Evolutionary conservation across 2,113 vertebrate genomes (phyloP).

Genomic region (Sarotherodon lohbergeri): DNA sequence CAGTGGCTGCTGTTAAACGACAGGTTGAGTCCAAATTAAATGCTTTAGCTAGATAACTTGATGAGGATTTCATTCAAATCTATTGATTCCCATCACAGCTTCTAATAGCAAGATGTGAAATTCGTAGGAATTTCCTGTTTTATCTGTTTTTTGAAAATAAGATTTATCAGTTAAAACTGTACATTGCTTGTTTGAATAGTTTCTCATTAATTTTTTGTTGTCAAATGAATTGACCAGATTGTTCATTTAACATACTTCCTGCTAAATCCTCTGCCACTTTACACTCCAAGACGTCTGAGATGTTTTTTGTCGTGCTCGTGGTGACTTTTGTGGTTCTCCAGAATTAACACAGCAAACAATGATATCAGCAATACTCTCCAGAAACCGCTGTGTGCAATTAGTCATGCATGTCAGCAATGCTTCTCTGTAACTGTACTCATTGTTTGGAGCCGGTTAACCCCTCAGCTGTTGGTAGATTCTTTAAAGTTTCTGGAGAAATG

Average conservation of each 20-base stretch:
- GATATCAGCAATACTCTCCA: background rate
- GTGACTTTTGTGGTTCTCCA: background rate
- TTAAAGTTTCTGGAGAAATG: background rate
- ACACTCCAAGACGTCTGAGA: rapidly evolving
- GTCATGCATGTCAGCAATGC: background rate
- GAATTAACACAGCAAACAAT: background rate
- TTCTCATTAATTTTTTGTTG: background rate
- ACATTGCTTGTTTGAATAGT: background rate
- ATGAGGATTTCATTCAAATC: background rate
- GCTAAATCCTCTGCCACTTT: rapidly evolving
- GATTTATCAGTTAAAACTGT: background rate
- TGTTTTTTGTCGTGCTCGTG: background rate
- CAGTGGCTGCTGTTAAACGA: background rate
- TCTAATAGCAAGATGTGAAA: background rate
- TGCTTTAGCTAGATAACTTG: background rate
- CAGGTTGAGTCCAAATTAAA: background rate
- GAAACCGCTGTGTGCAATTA: background rate
- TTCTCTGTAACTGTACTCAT: background rate
- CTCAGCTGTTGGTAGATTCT: constrained; percentile 1
- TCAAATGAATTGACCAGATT: background rate
- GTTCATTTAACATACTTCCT: rapidly evolving
- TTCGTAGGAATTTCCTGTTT: background rate
- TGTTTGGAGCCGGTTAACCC: background rate
- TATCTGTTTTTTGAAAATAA: background rate
- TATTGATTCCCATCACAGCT: background rate